phyloP scores from a whole-genome alignment of 2,797 vertebrate species.

The Scarus forsteni region DNA sequence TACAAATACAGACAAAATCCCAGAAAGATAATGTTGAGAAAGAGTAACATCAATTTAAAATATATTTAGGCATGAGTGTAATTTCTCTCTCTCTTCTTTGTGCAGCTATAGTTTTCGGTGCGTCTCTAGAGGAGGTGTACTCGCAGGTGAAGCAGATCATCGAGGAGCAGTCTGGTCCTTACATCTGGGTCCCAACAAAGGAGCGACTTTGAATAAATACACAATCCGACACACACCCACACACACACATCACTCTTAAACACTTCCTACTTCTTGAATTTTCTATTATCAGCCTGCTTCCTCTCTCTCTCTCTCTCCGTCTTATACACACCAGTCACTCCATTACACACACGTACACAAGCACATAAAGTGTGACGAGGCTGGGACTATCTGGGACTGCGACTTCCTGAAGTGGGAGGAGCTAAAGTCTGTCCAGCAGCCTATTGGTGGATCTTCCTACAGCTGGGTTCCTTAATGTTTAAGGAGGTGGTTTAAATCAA shows the following conservation, averaged over 20 bases:
- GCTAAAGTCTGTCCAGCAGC: constrained; percentile 88
- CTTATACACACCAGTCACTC: constrained; percentile 13
- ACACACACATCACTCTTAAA: constrained; percentile 48
- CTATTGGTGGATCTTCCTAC: constrained; percentile 85
- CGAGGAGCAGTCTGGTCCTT: constrained; percentile 96
- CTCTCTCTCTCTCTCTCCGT: constrained; percentile 22
- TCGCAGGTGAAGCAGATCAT: constrained; percentile 96
- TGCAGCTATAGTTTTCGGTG: constrained; percentile 94
- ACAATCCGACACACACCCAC: constrained; percentile 15
- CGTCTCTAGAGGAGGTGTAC: constrained; percentile 95
- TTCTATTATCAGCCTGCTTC: constrained; percentile 75
- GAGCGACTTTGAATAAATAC: constrained; percentile 91
- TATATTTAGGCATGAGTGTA: neutral
- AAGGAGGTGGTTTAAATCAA: constrained; percentile 91
- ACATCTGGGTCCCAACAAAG: constrained; percentile 96
- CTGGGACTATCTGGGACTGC: constrained; percentile 76
- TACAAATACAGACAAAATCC: too few relatives aligned
- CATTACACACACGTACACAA: constrained; percentile 48
- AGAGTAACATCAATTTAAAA: too few relatives aligned
- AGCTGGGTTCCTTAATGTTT: constrained; percentile 99
- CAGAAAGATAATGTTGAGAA: too few relatives aligned
- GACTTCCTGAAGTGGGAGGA: constrained; percentile 78
- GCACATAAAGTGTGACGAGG: constrained; percentile 58
- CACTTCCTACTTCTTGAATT: constrained; percentile 55
- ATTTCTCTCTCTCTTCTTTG: constrained; percentile 12